Evolutionary conservation across 1,140 invertebrate genomes (phyloP).

Genomic region (Zaprionus ornatus): DNA sequence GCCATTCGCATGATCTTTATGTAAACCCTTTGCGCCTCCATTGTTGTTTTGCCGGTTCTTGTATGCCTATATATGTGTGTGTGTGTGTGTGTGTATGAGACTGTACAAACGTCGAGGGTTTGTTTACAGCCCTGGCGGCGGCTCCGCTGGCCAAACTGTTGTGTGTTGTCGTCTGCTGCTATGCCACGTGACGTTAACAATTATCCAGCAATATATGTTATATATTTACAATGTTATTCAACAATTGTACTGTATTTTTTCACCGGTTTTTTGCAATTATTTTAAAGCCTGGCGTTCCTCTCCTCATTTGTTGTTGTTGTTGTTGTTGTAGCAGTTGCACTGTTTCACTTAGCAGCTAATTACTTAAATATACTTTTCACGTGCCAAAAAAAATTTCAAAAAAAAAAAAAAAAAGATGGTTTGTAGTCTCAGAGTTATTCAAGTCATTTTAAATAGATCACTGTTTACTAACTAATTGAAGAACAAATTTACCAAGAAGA

Average conservation of each 20-base stretch:
- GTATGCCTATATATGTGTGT: constrained; percentile 1
- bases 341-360: constrained; percentile 62
- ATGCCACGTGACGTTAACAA: not conserved
- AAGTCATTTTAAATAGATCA: constrained; percentile 59
- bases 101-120: constrained; percentile 43
- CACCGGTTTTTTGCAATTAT: constrained; percentile 19
- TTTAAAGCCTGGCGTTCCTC: constrained; percentile 42
- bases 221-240: constrained; percentile 6
- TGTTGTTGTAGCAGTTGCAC: constrained; percentile 73
- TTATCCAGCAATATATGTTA: constrained; percentile 17
- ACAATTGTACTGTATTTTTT: constrained; percentile 13
- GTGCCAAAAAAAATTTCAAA: constrained; percentile 66
- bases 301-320: constrained; percentile 27
- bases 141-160: constrained; percentile 32
- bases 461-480: constrained; percentile 32
- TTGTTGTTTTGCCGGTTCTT: constrained; percentile 1
- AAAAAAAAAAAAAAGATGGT: constrained; percentile 58
- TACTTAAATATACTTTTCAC: constrained; percentile 67
- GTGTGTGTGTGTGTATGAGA: constrained; percentile 29
- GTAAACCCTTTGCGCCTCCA: constrained; percentile 50
- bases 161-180: constrained; percentile 8
- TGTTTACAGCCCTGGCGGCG: constrained; percentile 45
- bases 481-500: constrained; percentile 64
- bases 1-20: constrained; percentile 45
- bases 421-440: constrained; percentile 43